phyloP scores from a whole-genome alignment of 2,797 vertebrate species.

The Gorsachius magnificus region DNA sequence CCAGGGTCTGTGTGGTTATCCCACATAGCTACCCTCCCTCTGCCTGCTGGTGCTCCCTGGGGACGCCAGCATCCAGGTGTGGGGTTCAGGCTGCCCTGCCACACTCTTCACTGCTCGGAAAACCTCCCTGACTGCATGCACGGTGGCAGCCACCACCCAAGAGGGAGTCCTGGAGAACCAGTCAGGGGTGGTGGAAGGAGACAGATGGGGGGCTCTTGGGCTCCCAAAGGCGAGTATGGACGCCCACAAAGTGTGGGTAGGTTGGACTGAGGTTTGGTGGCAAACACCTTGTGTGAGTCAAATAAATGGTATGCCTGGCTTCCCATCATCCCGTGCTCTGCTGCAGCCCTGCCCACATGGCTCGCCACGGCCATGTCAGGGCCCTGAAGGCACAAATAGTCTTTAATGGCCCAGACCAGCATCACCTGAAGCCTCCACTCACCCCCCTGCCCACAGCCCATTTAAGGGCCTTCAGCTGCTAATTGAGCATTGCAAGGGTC shows the following conservation, averaged over 20 bases:
- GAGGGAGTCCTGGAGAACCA: not conserved
- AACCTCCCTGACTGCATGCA: not conserved
- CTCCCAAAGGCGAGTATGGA: rapidly evolving
- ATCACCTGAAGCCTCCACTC: not conserved
- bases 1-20: not conserved
- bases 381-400: not conserved
- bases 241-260: not conserved
- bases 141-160: not conserved
- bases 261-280: not conserved
- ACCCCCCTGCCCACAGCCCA: not conserved
- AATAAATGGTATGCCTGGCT: not conserved
- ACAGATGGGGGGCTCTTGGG: not conserved
- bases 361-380: not conserved
- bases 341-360: not conserved
- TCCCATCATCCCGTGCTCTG: not conserved
- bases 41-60: not conserved
- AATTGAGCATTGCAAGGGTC: rapidly evolving
- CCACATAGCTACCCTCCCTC: not conserved
- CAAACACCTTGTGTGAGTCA: not conserved
- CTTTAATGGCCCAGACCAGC: not conserved
- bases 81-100: not conserved
- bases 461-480: not conserved
- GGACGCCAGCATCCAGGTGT: not conserved
- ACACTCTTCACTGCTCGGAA: not conserved
- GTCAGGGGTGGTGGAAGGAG: not conserved